Evolutionary conservation across 2,113 vertebrate genomes (phyloP).

Genomic region (Zingel zingel): DNA sequence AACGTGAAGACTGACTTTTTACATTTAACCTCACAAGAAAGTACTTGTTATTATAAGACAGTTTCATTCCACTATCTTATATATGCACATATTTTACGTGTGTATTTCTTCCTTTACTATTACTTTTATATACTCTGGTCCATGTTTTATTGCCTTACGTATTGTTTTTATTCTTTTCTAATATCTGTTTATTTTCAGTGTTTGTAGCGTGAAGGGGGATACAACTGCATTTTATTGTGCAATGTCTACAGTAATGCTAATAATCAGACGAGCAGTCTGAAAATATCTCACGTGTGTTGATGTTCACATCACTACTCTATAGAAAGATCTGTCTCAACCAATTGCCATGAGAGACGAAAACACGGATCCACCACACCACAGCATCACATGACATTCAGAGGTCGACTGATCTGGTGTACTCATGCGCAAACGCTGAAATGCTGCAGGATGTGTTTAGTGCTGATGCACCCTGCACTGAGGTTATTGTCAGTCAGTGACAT

Average conservation of each 20-base stretch:
- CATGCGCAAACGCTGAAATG: constrained; percentile 32
- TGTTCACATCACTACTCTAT: constrained; percentile 28
- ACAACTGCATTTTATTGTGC: neutral
- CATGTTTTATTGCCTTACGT: neutral
- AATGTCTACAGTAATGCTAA: neutral
- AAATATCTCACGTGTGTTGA: neutral
- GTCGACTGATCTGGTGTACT: constrained; percentile 23
- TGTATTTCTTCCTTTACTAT: neutral
- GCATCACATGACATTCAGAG: constrained; percentile 53
- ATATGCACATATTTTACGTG: neutral
- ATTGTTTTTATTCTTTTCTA: neutral
- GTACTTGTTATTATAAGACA: neutral
- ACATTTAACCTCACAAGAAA: neutral
- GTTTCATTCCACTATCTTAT: neutral
- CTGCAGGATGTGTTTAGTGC: constrained; percentile 40
- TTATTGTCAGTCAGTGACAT: constrained; percentile 62
- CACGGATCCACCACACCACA: constrained; percentile 59
- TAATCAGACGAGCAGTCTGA: neutral
- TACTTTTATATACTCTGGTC: neutral
- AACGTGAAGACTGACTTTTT: neutral
- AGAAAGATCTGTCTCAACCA: constrained; percentile 69
- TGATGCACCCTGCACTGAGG: constrained; percentile 54
- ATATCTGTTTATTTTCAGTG: neutral
- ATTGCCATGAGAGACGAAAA: constrained; percentile 59
- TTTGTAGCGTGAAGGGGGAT: neutral